Base-by-base conservation (phyloP, 2,113 vertebrate genomes). In the Corythornis madagascariensis region DNA sequence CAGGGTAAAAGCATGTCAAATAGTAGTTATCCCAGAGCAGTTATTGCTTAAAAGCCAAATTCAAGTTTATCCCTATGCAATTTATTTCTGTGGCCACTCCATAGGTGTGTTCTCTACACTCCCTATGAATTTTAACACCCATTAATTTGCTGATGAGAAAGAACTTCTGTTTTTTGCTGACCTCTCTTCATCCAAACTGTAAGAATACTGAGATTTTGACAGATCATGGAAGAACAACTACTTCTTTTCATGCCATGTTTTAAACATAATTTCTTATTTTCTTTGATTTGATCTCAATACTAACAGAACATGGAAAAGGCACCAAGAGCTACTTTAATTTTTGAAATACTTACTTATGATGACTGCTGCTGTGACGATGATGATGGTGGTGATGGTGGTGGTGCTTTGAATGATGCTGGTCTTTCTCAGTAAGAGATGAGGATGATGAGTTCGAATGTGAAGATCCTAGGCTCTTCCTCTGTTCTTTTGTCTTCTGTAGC, bases 401-500 rank as follows among this genome's bases (percentile, higher is more conserved):
- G 64, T 98, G 98, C 97, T 99, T 99, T 69, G 98, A 98, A 96
- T 98, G 98, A 97, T 99, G 99, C 96, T 98, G 98, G 89, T 99
- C 99, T 97, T 99, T 99, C 94, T 99, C 99, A 11, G 98, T 97
- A 83, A 99, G 98, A 64, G 99, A 98, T 4, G 98, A 97, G 52
- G 98, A 97, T 21, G 99, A 99, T 16, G 99, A 99, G 94, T 99
- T 99, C 65, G 99, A 98, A 95, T 98, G 98, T n/a, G 98, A 98
- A 50, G 99, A 98, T 72, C 98, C 98, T 19, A 99, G 97, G 95
- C 98, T 99, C 96, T 99, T 99, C 93, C 99, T 98, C 91, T 99
- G 99, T 86, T 99, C 99, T 97, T 99, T 99, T 53, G 99, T 99
- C 97, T 99, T 99, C 97, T 99, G 99, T 75, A 99, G 98, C 84